phyloP scores from a whole-genome alignment of 2,797 vertebrate genomes.

The Anguilla obscura region DNA sequence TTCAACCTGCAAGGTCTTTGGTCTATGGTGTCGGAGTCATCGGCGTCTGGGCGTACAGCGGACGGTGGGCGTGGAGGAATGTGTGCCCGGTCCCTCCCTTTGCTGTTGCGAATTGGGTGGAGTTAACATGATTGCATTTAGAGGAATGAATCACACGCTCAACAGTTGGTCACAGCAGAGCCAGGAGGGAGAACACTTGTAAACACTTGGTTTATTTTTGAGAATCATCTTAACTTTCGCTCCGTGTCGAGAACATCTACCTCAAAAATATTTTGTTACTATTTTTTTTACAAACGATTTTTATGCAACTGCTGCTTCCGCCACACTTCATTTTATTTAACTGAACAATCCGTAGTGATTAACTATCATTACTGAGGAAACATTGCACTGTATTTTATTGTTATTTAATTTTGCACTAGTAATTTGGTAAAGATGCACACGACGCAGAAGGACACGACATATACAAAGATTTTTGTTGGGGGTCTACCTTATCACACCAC shows the following conservation, averaged over 20 bases:
- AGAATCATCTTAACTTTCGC: background rate
- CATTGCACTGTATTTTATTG: constrained; percentile 20
- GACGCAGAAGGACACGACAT: constrained; percentile 95
- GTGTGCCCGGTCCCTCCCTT: constrained; percentile 7
- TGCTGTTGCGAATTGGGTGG: constrained; percentile 14
- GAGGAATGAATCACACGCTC: constrained; percentile 25
- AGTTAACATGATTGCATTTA: constrained; percentile 24
- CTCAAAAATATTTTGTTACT: constrained; percentile 13
- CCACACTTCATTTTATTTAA: constrained; percentile 19
- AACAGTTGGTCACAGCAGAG: constrained; percentile 15
- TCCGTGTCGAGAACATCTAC: constrained; percentile 12
- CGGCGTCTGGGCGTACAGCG: background rate
- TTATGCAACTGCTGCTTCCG: constrained; percentile 17
- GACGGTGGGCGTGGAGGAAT: constrained; percentile 8
- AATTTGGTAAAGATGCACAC: constrained; percentile 84
- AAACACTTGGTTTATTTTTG: background rate
- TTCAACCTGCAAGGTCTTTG: background rate
- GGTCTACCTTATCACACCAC: constrained; percentile 95
- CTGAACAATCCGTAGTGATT: background rate
- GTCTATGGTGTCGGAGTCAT: background rate
- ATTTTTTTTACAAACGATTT: constrained; percentile 18
- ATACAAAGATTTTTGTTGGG: constrained; percentile 97
- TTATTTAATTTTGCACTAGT: constrained; percentile 24
- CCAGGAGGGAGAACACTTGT: background rate
- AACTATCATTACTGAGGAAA: constrained; percentile 1